Evolutionary conservation across 2,797 vertebrate species (phyloP).

Genomic region (Luscinia megarhynchos): DNA sequence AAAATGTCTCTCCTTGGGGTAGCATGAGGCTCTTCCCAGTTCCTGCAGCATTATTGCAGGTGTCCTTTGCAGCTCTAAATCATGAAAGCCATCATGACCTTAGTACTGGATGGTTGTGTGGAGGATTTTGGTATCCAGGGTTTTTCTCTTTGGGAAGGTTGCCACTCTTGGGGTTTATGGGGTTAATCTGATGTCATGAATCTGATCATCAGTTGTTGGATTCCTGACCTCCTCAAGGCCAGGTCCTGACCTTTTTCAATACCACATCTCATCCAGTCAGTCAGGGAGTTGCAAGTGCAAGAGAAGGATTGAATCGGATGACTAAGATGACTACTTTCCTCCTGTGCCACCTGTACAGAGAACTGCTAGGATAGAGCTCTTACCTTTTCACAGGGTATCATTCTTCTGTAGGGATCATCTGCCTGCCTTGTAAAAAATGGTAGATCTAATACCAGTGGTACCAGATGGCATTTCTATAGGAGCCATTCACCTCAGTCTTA

Average conservation of each 20-base stretch:
- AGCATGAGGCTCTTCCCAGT: neutral
- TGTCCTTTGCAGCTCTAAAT: neutral
- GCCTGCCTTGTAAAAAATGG: neutral
- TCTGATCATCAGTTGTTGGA: neutral
- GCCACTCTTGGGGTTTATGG: neutral
- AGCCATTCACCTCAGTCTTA: neutral
- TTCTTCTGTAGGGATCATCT: neutral
- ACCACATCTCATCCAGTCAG: neutral
- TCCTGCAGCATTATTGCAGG: neutral
- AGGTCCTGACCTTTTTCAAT: neutral
- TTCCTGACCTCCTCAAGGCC: neutral
- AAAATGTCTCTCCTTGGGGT: neutral
- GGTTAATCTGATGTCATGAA: neutral
- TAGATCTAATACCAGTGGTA: neutral
- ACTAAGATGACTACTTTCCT: neutral
- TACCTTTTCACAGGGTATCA: neutral
- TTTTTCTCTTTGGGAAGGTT: neutral
- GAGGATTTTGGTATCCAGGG: neutral
- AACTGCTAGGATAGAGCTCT: neutral
- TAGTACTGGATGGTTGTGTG: neutral
- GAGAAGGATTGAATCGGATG: neutral
- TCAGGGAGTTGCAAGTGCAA: neutral
- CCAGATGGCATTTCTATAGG: neutral
- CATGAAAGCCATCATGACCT: neutral
- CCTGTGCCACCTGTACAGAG: neutral